A percentile compares a stretch with the other conserved stretches of the same genome.
These are phyloP conservation scores for Pomacea maculata DNA, from an alignment of 1,140 invertebrate genomes.

Conservation along the genomic window DNA sequence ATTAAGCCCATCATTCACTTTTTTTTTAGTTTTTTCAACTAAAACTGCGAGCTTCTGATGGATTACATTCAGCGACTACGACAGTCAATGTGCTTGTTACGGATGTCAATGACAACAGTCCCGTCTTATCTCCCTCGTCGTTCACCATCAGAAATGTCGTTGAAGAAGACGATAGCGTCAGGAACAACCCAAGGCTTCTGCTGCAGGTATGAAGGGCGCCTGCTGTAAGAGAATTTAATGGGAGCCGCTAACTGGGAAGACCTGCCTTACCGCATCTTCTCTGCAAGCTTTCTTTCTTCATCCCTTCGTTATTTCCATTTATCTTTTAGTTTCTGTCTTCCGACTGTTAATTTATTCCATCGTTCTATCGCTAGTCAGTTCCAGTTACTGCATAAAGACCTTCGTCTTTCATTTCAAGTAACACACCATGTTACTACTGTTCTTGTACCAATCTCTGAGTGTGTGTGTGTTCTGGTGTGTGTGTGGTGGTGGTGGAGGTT, in stretches of 20 bases:
- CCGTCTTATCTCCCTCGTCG: constrained; percentile 40
- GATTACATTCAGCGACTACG: constrained; percentile 68
- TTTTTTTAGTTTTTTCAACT: constrained; percentile 43
- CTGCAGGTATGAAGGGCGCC: constrained; percentile 40
- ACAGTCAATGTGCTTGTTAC: constrained; percentile 41
- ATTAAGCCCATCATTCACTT: no score
- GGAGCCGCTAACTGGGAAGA: not conserved
- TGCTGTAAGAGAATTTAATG: not conserved
- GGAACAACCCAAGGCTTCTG: constrained; percentile 36
- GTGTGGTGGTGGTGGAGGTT: not conserved
- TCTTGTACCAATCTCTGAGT: not conserved
- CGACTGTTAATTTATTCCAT: not conserved
- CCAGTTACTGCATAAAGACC: not conserved
- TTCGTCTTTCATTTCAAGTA: no score
- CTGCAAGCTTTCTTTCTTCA: no score
- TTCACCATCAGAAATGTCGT: constrained; percentile 87
- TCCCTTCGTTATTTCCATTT: not conserved
- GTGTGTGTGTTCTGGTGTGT: no score
- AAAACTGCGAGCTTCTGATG: constrained; percentile 53
- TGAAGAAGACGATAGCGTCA: constrained; percentile 67
- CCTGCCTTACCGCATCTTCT: not conserved
- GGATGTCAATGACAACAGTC: constrained; percentile 57
- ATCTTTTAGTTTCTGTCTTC: not conserved
- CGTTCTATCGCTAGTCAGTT: not conserved
- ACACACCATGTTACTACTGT: no score